These are phyloP conservation scores for Indicator maculatus DNA, from an alignment of 2,113 vertebrate species.

Conservation along the genomic window DNA sequence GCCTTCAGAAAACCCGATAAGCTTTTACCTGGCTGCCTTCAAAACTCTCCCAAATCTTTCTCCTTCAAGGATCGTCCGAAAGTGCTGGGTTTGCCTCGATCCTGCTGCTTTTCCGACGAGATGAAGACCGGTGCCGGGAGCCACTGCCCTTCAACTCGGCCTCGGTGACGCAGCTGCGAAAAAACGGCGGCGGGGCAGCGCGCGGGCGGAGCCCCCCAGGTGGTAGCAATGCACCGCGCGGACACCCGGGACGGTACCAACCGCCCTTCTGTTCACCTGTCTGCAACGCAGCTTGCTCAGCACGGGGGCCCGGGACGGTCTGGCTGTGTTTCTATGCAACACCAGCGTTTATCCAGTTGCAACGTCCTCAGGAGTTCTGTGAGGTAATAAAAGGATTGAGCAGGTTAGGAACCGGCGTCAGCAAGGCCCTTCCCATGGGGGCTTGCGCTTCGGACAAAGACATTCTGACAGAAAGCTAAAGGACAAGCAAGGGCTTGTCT, in stretches of 20 bases:
- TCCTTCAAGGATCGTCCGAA: not conserved
- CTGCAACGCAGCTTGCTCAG: not conserved
- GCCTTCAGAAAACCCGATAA: not conserved
- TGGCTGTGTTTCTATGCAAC: not conserved
- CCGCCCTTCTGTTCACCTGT: no score
- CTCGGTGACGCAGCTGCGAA: accelerated
- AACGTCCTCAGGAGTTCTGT: no score
- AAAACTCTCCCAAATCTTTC: not conserved
- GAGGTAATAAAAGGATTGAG: not conserved
- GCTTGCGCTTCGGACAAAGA: not conserved
- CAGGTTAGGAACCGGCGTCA: not conserved
- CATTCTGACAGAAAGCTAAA: no score
- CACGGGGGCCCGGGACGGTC: no score
- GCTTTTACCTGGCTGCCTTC: not conserved
- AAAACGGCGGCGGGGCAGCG: accelerated
- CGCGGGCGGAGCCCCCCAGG: no score
- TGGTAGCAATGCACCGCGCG: no score
- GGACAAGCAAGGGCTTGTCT: no score
- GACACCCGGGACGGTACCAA: no score
- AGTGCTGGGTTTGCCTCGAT: accelerated
- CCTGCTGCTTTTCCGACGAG: not conserved
- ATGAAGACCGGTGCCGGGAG: accelerated
- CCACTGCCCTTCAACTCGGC: accelerated
- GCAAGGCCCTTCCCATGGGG: not conserved
- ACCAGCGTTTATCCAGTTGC: no score